phyloP scores from a whole-genome alignment of 2,888 invertebrate genomes.

The Branchipolynoe longqiensis region DNA sequence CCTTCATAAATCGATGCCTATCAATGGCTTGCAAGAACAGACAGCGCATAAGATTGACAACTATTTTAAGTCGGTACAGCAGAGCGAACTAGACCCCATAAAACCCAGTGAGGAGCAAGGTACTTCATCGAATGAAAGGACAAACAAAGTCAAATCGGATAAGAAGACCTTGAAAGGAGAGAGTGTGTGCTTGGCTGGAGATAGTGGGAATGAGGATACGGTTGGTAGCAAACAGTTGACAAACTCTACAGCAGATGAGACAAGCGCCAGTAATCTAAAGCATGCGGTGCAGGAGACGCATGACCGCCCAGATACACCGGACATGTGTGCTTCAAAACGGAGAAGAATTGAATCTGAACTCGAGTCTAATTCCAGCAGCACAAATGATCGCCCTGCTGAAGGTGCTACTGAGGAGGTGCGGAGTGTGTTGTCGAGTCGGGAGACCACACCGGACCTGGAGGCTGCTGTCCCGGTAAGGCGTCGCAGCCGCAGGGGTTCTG shows the following conservation, averaged over 20 bases:
- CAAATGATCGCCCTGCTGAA: slow-evolving; percentile 41
- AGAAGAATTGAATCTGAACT: slow-evolving; percentile 50
- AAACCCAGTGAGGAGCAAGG: background rate
- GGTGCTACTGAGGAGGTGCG: slow-evolving; percentile 53
- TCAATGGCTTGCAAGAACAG: slow-evolving; percentile 29
- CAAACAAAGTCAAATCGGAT: background rate
- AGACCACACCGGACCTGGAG: slow-evolving; percentile 55
- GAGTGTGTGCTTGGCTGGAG: background rate
- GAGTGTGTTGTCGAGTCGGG: slow-evolving; percentile 57
- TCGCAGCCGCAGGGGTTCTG: background rate
- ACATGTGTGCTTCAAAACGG: slow-evolving; percentile 53
- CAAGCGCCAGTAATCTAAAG: background rate
- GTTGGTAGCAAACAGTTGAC: background rate
- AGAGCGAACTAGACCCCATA: slow-evolving; percentile 18
- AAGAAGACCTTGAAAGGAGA: slow-evolving; percentile 27
- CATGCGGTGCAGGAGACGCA: background rate
- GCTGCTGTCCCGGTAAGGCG: background rate
- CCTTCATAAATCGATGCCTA: slow-evolving; percentile 1
- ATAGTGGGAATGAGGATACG: background rate
- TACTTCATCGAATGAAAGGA: background rate
- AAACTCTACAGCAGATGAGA: background rate
- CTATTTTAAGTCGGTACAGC: slow-evolving; percentile 26
- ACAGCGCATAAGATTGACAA: slow-evolving; percentile 20
- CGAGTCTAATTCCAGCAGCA: slow-evolving; percentile 40
- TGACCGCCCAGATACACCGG: background rate